These are phyloP conservation scores for Lagothrix lagotricha DNA, from an alignment of 2,797 vertebrate species.

Conservation along the genomic window DNA sequence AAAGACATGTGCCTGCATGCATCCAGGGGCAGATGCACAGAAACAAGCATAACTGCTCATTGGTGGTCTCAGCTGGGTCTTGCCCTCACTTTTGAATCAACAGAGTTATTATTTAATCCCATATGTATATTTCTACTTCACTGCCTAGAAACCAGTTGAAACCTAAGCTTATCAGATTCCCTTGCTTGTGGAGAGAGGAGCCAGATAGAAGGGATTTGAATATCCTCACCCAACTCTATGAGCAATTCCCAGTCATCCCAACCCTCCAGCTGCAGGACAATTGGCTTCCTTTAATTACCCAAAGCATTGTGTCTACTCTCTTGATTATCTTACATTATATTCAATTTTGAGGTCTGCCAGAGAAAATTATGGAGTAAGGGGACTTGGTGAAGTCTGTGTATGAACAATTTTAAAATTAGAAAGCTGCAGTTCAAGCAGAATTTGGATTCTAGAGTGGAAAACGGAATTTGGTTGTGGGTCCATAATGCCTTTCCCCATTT, in stretches of 20 bases:
- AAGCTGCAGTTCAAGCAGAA: neutral
- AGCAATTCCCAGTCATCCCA: neutral
- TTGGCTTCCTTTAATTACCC: neutral
- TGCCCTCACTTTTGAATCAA: neutral
- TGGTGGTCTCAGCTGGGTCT: neutral
- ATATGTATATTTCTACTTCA: neutral
- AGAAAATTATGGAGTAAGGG: slow-evolving; percentile 40
- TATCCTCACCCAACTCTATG: neutral
- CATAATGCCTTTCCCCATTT: neutral
- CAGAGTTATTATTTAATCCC: neutral
- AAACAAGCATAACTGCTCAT: neutral
- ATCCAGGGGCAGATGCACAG: too few species aligned
- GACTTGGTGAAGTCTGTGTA: neutral
- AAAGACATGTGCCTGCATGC: neutral
- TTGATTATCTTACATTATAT: neutral
- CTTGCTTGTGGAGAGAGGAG: neutral
- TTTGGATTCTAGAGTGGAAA: neutral
- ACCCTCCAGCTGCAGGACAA: neutral
- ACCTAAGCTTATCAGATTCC: neutral
- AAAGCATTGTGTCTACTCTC: neutral
- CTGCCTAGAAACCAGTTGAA: neutral
- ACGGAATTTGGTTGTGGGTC: neutral
- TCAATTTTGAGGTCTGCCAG: neutral
- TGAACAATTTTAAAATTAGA: slow-evolving; percentile 11
- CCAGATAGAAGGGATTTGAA: neutral